phyloP scores from a whole-genome alignment of 2,113 vertebrate genomes.

The Oryzias curvinotus region DNA sequence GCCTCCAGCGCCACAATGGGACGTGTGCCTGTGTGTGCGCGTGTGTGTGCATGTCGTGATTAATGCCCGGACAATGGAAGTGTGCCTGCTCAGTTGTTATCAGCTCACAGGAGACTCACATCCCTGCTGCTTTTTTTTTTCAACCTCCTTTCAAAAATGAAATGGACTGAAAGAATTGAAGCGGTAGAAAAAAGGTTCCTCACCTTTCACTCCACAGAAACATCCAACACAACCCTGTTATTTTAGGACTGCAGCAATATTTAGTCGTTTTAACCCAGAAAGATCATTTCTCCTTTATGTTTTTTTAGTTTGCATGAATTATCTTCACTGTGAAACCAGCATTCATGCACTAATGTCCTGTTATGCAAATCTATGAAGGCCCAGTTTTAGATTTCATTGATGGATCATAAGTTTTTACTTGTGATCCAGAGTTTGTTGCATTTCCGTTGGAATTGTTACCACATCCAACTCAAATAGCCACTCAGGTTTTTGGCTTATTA shows the following conservation, averaged over 20 bases:
- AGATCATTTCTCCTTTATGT: too few relatives aligned
- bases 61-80: conserved; percentile 62
- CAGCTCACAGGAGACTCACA: conserved; percentile 47
- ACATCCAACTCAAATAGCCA: too few relatives aligned
- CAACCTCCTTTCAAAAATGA: conserved; percentile 35
- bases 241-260: background rate
- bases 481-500: too few relatives aligned
- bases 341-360: too few relatives aligned
- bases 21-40: conserved; percentile 37
- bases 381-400: too few relatives aligned
- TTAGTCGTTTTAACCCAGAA: too few relatives aligned
- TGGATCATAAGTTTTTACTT: too few relatives aligned
- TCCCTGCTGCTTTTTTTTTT: conserved; percentile 31
- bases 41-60: conserved; percentile 29
- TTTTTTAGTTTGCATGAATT: too few relatives aligned
- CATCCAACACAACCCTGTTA: conserved; percentile 4
- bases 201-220: background rate
- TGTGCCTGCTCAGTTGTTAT: conserved; percentile 64
- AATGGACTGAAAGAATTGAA: conserved; percentile 26
- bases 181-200: background rate
- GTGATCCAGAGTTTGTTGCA: too few relatives aligned
- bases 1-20: conserved; percentile 52
- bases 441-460: too few relatives aligned
- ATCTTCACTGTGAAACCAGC: too few relatives aligned
- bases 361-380: too few relatives aligned